phyloP scores from a whole-genome alignment of 2,113 vertebrate genomes.

The Lanius collurio region DNA sequence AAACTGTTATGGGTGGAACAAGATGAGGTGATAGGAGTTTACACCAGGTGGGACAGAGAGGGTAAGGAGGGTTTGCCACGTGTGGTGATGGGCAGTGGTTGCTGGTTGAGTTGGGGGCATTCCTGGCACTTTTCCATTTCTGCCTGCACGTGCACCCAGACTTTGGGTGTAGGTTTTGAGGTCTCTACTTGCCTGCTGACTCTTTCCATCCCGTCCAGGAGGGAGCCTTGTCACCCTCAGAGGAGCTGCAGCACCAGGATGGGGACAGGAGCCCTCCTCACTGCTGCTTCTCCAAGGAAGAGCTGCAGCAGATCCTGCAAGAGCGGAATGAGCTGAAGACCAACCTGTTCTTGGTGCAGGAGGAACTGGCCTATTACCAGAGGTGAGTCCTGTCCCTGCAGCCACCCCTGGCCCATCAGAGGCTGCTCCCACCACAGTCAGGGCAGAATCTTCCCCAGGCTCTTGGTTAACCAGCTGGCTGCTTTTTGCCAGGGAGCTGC shows the following conservation, averaged over 20 bases:
- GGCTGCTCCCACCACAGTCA: not conserved
- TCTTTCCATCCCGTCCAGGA: not conserved
- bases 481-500: constrained; percentile 83
- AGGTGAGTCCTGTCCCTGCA: constrained; percentile 71
- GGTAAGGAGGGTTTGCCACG: rapidly evolving
- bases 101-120: not conserved
- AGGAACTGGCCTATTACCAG: constrained; percentile 93
- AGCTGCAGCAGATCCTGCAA: constrained; percentile 89
- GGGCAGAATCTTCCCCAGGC: not conserved
- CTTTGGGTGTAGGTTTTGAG: not conserved
- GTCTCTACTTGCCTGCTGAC: not conserved
- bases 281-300: constrained; percentile 88
- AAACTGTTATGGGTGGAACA: not conserved
- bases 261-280: not conserved
- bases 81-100: not conserved
- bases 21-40: not conserved
- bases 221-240: rapidly evolving
- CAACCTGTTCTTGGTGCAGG: constrained; percentile 93
- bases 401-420: not conserved
- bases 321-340: constrained; percentile 95
- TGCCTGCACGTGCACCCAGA: not conserved
- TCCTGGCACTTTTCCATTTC: not conserved
- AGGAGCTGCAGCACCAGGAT: not conserved
- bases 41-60: rapidly evolving
- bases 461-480: not conserved